Conservation (phyloP, 2,797 vertebrate genomes). For the Poeciliopsis presidionis region DNA sequence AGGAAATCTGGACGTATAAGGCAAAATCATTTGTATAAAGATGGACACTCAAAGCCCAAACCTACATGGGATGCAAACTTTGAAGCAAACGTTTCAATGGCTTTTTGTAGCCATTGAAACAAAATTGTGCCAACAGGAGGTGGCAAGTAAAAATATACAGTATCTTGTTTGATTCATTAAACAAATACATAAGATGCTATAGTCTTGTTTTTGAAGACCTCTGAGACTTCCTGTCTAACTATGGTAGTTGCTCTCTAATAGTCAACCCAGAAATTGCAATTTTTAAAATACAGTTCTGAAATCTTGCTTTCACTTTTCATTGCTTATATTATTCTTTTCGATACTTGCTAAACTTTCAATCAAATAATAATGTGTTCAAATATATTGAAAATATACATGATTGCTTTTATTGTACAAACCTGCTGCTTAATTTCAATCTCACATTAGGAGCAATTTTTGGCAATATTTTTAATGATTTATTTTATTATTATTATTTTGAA, state of each 20-base stretch:
- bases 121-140: background rate
- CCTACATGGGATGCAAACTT: background rate
- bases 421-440: background rate
- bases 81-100: background rate
- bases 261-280: background rate
- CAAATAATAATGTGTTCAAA: background rate
- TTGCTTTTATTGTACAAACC: background rate
- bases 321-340: background rate
- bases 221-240: background rate
- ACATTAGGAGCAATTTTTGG: background rate
- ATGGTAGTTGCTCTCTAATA: background rate
- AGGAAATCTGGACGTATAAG: background rate
- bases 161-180: background rate
- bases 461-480: background rate
- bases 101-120: background rate
- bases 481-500: background rate
- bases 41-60: background rate
- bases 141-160: background rate
- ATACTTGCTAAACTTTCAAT: background rate
- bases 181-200: background rate
- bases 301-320: background rate
- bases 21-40: background rate
- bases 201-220: background rate
- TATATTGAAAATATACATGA: background rate
- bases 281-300: background rate